Evolutionary conservation across 2,888 invertebrate genomes (phyloP).

Genomic region (Fragum sueziense): DNA sequence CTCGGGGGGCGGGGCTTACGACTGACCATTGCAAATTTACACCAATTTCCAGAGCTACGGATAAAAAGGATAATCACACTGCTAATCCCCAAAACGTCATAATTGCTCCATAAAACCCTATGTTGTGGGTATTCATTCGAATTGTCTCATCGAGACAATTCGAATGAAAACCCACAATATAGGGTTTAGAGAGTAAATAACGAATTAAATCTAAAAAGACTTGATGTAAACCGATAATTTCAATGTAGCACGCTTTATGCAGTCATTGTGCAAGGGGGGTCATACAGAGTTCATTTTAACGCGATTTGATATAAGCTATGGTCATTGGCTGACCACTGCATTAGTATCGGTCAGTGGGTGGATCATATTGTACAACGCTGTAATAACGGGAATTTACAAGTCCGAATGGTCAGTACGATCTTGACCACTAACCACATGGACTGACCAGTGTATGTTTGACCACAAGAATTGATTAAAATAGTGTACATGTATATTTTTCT

Average conservation of each 20-base stretch:
- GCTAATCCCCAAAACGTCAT: too few relatives aligned
- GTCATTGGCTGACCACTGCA: constrained; percentile 68
- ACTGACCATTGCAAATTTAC: constrained; percentile 13
- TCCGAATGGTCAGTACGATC: constrained; percentile 2
- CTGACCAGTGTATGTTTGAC: too few relatives aligned
- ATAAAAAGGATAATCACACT: too few relatives aligned
- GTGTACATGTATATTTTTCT: constrained; percentile 2
- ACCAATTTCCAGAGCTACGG: too few relatives aligned
- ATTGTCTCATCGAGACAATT: too few relatives aligned
- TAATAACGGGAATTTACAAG: constrained; percentile 34
- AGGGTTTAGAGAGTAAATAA: too few relatives aligned
- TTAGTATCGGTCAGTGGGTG: constrained; percentile 55
- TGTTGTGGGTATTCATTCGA: too few relatives aligned
- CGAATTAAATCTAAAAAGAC: too few relatives aligned
- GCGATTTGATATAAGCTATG: constrained; percentile 73
- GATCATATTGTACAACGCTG: constrained; percentile 58
- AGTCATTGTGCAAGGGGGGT: constrained; percentile 74
- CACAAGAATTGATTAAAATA: too few relatives aligned
- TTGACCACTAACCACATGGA: constrained; percentile 8
- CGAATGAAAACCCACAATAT: too few relatives aligned
- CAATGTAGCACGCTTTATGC: constrained; percentile 68
- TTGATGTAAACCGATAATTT: constrained; percentile 56
- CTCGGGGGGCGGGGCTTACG: not conserved
- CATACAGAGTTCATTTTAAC: constrained; percentile 70
- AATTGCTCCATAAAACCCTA: too few relatives aligned